These are phyloP conservation scores for Tipula unca DNA, from an alignment of 2,888 invertebrate species.

Conservation along the genomic window DNA sequence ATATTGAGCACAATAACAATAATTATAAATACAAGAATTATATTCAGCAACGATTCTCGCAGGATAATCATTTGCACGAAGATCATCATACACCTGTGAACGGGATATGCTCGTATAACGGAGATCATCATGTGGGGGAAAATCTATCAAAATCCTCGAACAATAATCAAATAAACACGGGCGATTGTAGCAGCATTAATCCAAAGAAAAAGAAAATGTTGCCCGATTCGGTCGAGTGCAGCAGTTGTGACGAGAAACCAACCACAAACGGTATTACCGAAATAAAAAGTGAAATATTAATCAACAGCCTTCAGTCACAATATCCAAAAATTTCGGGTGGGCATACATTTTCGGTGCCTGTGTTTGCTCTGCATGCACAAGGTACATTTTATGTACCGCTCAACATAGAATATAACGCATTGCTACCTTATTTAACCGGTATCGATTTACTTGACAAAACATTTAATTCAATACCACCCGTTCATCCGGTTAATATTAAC, in stretches of 20 bases:
- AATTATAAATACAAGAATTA: conserved; percentile 91
- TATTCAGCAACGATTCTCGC: conserved; percentile 79
- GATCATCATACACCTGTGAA: neutral
- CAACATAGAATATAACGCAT: conserved; percentile 63
- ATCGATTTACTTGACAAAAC: conserved; percentile 48
- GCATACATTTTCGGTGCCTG: conserved; percentile 56
- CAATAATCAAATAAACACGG: neutral
- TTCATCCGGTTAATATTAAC: conserved; percentile 84
- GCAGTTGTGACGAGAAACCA: conserved; percentile 19
- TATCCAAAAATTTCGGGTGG: conserved; percentile 25
- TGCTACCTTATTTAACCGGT: conserved; percentile 60
- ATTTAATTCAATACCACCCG: conserved; percentile 46
- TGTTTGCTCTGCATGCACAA: conserved; percentile 83
- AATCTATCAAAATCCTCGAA: neutral
- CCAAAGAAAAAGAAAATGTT: conserved; percentile 15
- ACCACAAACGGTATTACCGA: conserved; percentile 23
- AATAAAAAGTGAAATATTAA: conserved; percentile 24
- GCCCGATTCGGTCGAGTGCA: conserved; percentile 18
- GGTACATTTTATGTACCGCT: conserved; percentile 84
- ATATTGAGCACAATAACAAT: conserved; percentile 43
- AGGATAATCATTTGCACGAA: conserved; percentile 43
- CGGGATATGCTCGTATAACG: neutral
- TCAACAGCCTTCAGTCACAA: neutral
- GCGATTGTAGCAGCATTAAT: neutral
- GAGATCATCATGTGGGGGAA: conserved; percentile 17